Evolutionary conservation across 2,888 invertebrate species (phyloP).

Genomic region (Cistogaster globosa): DNA sequence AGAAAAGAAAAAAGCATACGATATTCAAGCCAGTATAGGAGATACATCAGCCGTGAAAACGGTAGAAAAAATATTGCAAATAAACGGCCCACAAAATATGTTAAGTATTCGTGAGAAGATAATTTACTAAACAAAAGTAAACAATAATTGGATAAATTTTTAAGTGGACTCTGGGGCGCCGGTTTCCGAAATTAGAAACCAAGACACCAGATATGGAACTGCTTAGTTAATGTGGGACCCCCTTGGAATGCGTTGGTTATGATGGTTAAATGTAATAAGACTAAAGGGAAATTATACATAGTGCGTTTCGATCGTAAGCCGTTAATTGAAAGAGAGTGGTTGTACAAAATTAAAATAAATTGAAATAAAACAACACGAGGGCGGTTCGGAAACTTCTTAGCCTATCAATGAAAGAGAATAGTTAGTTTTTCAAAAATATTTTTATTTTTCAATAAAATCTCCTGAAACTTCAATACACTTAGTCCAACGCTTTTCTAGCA

Average conservation of each 20-base stretch:
- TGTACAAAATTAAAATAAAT: constrained; percentile 49
- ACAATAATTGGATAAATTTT: constrained; percentile 42
- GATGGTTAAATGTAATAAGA: not conserved
- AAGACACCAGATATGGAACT: constrained; percentile 24
- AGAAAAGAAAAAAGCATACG: constrained; percentile 9
- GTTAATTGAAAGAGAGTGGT: constrained; percentile 37
- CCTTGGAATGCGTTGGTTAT: constrained; percentile 38
- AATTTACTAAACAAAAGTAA: constrained; percentile 1
- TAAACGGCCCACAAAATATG: constrained; percentile 1
- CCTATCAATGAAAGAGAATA: no score
- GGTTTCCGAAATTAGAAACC: constrained; percentile 40
- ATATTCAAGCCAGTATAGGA: not conserved
- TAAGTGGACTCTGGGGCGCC: constrained; percentile 52
- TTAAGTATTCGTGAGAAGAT: constrained; percentile 10
- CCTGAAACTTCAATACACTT: no score
- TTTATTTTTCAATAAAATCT: no score
- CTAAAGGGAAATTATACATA: constrained; percentile 53
- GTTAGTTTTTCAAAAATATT: no score
- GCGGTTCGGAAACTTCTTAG: no score
- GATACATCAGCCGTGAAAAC: not conserved
- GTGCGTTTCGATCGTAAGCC: not conserved
- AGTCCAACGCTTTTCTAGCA: no score
- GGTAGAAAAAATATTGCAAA: constrained; percentile 17
- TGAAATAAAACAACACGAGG: not conserved
- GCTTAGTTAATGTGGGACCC: constrained; percentile 19